A percentile compares a stretch with the other conserved stretches of the same genome.
These are phyloP conservation scores for Cervus canadensis DNA, from an alignment of 2,113 vertebrate species.

Conservation along the genomic window DNA sequence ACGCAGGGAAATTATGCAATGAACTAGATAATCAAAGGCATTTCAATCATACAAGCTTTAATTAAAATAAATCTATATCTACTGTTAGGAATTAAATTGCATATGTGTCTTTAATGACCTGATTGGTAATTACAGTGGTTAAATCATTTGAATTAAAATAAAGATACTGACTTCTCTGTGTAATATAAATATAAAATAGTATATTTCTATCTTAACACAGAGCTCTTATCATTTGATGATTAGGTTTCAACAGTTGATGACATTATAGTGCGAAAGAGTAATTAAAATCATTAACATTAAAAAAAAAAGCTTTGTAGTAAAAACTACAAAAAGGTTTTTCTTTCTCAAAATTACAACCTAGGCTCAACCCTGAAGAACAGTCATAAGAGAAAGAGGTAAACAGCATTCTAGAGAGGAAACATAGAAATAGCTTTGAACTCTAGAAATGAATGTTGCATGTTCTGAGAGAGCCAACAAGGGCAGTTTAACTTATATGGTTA, in stretches of 20 bases:
- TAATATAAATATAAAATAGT: constrained; percentile 68
- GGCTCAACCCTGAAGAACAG: neutral
- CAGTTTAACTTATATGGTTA: neutral
- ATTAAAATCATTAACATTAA: constrained; percentile 70
- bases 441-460: neutral
- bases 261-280: constrained; percentile 86
- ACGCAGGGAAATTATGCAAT: neutral
- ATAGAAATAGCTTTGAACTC: neutral
- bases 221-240: constrained; percentile 95
- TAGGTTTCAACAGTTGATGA: constrained; percentile 93
- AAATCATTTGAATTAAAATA: constrained; percentile 13
- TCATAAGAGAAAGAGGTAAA: neutral
- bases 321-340: neutral
- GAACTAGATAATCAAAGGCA: neutral
- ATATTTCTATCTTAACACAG: constrained; percentile 54
- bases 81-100: neutral
- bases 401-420: neutral
- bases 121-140: neutral
- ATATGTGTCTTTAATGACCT: neutral
- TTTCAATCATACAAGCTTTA: neutral
- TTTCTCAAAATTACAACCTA: neutral
- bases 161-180: constrained; percentile 64
- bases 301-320: constrained; percentile 28
- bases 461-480: neutral
- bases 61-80: neutral